These are phyloP conservation scores for Mus musculus DNA, from an alignment of 2,113 vertebrate genomes.

Conservation along the genomic window DNA sequence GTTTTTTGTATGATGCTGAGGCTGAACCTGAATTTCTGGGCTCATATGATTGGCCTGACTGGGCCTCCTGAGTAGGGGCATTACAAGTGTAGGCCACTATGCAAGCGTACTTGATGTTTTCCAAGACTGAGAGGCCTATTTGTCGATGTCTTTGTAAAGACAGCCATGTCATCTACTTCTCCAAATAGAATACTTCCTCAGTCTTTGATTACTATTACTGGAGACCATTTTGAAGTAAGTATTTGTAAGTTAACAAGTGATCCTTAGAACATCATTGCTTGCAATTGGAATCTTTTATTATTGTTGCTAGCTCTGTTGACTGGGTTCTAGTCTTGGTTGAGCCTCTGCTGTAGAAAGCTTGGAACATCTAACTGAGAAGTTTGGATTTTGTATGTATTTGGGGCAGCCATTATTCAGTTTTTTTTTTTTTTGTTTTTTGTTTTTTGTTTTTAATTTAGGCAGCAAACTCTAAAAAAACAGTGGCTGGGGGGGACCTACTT, in stretches of 20 bases:
- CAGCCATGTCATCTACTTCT: too few species aligned
- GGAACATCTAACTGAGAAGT: neutral
- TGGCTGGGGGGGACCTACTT: neutral
- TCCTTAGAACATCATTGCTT: neutral
- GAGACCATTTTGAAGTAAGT: constrained; percentile 39
- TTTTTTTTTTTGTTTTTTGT: neutral
- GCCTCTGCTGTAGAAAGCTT: neutral
- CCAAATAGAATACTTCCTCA: too few species aligned
- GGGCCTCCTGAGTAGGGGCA: too few species aligned
- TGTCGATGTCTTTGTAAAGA: neutral
- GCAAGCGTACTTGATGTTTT: too few species aligned
- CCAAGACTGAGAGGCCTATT: too few species aligned
- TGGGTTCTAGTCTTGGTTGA: neutral
- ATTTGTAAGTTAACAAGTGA: constrained; percentile 3
- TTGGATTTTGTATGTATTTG: constrained; percentile 7
- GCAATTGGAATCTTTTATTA: neutral
- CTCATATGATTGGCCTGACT: neutral
- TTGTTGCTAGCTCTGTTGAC: neutral
- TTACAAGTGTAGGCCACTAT: too few species aligned
- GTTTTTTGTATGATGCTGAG: neutral
- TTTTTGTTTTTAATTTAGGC: constrained; percentile 26
- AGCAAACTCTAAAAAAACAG: neutral
- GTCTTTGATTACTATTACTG: neutral
- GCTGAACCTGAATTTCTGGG: neutral
- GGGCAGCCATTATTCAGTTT: neutral